Base-by-base conservation (phyloP, 2,797 vertebrate genomes). In the Muscicapa striata region DNA sequence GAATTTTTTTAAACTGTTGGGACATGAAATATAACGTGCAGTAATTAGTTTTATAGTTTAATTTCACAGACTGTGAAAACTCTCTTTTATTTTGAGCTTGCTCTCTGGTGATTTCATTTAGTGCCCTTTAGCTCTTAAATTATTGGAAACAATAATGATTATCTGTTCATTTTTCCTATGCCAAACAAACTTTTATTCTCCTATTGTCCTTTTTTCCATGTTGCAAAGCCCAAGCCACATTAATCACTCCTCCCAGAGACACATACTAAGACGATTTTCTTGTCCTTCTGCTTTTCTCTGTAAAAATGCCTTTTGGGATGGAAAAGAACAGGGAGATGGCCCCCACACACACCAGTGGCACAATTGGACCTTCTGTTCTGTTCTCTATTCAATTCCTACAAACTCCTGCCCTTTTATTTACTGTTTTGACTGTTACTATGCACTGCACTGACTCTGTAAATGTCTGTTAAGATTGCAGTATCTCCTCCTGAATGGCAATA, bases 351-450 rank as follows among this genome's bases (percentile, higher is more conserved):
- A 45, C 15, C 55, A 94, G 54, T 45, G 48, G 83, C 58, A 95
- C 94, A 93, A 88, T 38, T 32, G 34, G 48, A 43, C 85, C 48
- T 89, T 92, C 91, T 96, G 83, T 93, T 94, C 72, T 73, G 83
- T 69, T 73, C 85, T 93, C 62, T 87, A 30, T 86, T 93, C 52
- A 69, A 62, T 93, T 94, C 77, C 55, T 95, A 88, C 83, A 84
- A 94, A 93, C 26, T 88, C 51, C 51, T 83, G 46, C 62, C 59
- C 55, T 75, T 84, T 43, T 94, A 91, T 95, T 96, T 95, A 96
- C 84, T 95, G 87, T 95, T 96, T 96, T 95, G 89, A 67, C 89
- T 90, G 95, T 95, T 95, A 91, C 94, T 63, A 84, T 79, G 94
- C 48, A 79, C 48, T 52, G 70, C 82, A 86, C 10, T 52, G 55